Conservation (phyloP, 92 coral and sea anemone species). For the Epizoanthus ramosus region DNA sequence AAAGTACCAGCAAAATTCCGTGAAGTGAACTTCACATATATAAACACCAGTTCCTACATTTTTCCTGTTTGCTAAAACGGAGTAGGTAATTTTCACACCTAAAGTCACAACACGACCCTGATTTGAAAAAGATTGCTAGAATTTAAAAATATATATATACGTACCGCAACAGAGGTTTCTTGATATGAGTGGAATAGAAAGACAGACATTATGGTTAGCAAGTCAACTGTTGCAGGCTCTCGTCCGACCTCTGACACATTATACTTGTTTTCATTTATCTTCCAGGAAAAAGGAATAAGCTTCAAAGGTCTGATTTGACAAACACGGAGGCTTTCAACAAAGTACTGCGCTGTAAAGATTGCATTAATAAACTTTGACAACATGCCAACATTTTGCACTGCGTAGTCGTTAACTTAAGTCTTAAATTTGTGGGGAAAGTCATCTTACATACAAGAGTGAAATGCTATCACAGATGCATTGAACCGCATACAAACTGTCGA, state of each 20-base stretch:
- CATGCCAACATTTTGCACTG: not conserved
- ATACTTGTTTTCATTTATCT: conserved; percentile 1
- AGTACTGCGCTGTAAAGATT: not conserved
- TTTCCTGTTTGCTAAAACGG: not conserved
- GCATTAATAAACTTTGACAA: not conserved
- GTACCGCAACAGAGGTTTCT: not conserved
- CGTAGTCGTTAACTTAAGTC: not conserved
- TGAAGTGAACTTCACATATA: not conserved
- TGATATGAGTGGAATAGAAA: not conserved
- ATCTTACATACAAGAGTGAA: not conserved
- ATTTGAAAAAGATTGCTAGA: not conserved
- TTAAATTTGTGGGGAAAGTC: not conserved
- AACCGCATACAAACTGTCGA: not conserved
- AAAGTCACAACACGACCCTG: not conserved
- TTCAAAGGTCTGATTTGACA: not conserved
- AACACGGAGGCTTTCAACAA: not conserved
- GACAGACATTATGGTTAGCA: too few species aligned
- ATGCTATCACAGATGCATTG: not conserved
- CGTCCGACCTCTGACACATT: not conserved
- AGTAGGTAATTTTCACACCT: not conserved
- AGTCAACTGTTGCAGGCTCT: not conserved
- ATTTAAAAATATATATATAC: not conserved
- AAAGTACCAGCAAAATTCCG: conserved; percentile 4
- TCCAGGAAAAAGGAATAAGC: not conserved
- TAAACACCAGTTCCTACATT: not conserved